Evolutionary conservation across 2,888 invertebrate species (phyloP), one percentile per base, ranked within the genome.

Genomic region (Seladonia tumulorum): DNA sequence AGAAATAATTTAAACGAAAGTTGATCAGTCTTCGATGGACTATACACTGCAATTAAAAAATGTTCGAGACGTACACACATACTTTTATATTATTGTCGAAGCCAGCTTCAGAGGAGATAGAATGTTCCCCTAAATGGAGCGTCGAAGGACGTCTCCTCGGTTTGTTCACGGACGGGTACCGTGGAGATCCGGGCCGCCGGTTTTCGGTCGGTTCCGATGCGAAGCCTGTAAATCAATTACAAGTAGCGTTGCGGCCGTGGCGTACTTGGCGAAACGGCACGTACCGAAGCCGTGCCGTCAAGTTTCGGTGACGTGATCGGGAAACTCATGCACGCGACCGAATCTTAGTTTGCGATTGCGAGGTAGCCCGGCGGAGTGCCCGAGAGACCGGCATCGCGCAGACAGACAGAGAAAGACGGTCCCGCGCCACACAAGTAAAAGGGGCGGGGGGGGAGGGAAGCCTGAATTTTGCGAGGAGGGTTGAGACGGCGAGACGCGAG

Each of bases 141-240:
- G 71, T 49, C 77, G 82, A 78, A 83, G 85, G 89, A 81, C 71
- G 87, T 81, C 85, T 80, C 77, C 71, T 77, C 78, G 76, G 88
- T 90, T 82, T 80, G 85, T 80, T 75, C 70, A 42, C 29, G 47
- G 45, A 22, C 29, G 39, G 25, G 78, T 76, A 57, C 35, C 70
- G 22, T 66, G n/a, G 87, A 81, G 83, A 86, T 86, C 80, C 81
- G 57, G n/a, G 45, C n/a, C 53, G 78, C 35, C 53, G 63, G 60
- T n/a, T n/a, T 82, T 80, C 76, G 85, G 82, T 79, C 89, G 88
- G 85, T 89, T 90, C 90, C 88, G 90, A 88, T 85, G 91, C 90
- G 91, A 91, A 91, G 91, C 94, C 93, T 93, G 94, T 94, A 94
- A 94, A 94, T 94, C 94, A 94, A 94, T 94, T 94, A 94, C 94